Percentiles rank a stretch among this genome's conserved stretches.
Evolutionary conservation across 2,797 vertebrate species (phyloP).

Genomic region (Carcharodon carcharias): DNA sequence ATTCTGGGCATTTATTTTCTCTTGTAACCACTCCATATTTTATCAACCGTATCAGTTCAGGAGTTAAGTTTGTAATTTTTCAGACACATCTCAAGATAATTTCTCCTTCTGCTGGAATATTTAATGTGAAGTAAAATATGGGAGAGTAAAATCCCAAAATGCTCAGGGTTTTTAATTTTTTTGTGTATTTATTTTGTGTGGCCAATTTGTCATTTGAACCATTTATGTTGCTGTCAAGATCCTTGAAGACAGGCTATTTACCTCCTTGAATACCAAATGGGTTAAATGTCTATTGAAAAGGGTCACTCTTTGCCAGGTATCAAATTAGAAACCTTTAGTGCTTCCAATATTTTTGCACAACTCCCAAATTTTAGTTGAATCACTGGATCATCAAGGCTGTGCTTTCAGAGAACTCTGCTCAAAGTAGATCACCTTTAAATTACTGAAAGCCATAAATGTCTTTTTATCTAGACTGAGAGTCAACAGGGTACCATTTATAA

Average conservation of each 20-base stretch:
- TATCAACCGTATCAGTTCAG: background rate
- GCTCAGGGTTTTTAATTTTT: conserved; percentile 1
- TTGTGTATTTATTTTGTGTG: background rate
- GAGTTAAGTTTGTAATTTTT: background rate
- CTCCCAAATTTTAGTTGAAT: background rate
- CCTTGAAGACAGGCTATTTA: background rate
- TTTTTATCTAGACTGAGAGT: conserved; percentile 12
- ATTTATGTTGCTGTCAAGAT: background rate
- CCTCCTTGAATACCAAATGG: background rate
- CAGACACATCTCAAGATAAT: background rate
- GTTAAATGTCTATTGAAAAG: background rate
- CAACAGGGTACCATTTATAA: background rate
- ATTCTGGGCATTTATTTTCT: background rate
- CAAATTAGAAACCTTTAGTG: conserved; percentile 15
- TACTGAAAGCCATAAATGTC: conserved; percentile 14
- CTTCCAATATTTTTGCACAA: background rate
- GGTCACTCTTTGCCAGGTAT: background rate
- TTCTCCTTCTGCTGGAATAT: background rate
- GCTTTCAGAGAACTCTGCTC: background rate
- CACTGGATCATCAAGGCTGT: conserved; percentile 3
- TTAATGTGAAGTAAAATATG: conserved; percentile 19
- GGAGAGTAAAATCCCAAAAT: background rate
- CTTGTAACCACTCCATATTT: background rate
- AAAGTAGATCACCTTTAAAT: background rate
- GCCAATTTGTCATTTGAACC: background rate